Percentiles rank a stretch among this genome's conserved stretches.
These are phyloP conservation scores for Drosophila acutilabella DNA, from an alignment of 2,888 invertebrate genomes.

Conservation along the genomic window DNA sequence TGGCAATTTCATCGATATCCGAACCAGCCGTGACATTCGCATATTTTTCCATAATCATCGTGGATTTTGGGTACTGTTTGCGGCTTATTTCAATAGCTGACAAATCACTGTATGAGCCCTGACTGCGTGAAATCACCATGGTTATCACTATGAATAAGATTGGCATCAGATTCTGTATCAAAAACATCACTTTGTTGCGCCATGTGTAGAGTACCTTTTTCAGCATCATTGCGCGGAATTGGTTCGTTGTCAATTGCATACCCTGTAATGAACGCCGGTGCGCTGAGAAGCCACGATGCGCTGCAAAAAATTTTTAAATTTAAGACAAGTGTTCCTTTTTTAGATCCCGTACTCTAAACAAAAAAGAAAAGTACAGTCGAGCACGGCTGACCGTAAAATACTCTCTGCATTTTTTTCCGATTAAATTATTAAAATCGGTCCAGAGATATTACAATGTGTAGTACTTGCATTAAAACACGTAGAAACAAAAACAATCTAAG, in stretches of 20 bases:
- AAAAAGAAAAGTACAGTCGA: too few species aligned
- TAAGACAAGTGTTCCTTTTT: too few species aligned
- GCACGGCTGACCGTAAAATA: too few species aligned
- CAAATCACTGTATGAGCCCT: conserved; percentile 85
- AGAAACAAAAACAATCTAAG: too few species aligned
- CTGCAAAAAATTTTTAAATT: conserved; percentile 51
- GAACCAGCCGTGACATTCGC: conserved; percentile 14
- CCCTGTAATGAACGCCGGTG: conserved; percentile 72
- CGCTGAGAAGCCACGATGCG: conserved; percentile 75
- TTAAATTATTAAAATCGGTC: too few species aligned
- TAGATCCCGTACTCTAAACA: too few species aligned
- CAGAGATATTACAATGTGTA: too few species aligned
- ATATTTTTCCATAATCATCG: conserved; percentile 72
- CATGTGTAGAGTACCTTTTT: conserved; percentile 88
- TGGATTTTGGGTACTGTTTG: conserved; percentile 70
- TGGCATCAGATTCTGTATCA: conserved; percentile 90
- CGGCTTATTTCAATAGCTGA: conserved; percentile 83
- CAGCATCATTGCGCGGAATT: conserved; percentile 88
- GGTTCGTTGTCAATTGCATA: conserved; percentile 86
- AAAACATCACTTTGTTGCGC: conserved; percentile 88
- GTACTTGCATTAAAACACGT: too few species aligned
- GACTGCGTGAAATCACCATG: conserved; percentile 87
- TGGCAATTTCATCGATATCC: conserved; percentile 38
- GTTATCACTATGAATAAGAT: conserved; percentile 88
- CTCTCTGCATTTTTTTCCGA: too few species aligned